These are phyloP conservation scores for Athene cunicularia DNA, from an alignment of 2,113 vertebrate species.

Conservation along the genomic window DNA sequence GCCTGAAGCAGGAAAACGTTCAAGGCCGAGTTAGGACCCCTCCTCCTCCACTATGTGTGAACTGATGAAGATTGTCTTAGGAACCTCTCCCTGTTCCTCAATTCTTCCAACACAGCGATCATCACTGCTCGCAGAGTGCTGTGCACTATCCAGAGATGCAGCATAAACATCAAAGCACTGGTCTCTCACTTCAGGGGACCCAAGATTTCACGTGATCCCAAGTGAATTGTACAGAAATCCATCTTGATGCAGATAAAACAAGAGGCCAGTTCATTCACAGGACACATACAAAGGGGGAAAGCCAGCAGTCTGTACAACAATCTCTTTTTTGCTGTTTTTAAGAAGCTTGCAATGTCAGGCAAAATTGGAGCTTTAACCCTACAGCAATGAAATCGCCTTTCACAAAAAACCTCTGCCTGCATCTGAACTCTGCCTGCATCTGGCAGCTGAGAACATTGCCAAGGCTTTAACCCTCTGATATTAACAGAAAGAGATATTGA, in stretches of 20 bases:
- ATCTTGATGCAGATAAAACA: not conserved
- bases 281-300: not conserved
- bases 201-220: not conserved
- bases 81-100: not conserved
- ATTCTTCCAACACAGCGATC: not conserved
- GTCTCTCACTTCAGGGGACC: not conserved
- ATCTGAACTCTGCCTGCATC: conserved; percentile 42
- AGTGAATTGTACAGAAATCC: not conserved
- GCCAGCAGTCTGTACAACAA: not conserved
- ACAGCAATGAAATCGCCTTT: conserved; percentile 1
- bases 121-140: not conserved
- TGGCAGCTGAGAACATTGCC: conserved; percentile 34
- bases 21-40: not conserved
- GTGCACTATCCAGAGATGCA: not conserved
- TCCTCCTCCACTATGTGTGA: not conserved
- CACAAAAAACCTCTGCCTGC: conserved; percentile 1
- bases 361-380: conserved; percentile 19
- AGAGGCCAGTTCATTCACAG: not conserved
- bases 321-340: not conserved
- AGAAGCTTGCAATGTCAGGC: not conserved
- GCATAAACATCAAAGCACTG: not conserved
- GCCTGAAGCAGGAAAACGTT: not conserved
- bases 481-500: conserved; percentile 61
- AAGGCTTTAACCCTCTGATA: conserved; percentile 49
- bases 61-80: not conserved